Conservation (phyloP, 2,113 vertebrate genomes). For the Microtus richardsoni region DNA sequence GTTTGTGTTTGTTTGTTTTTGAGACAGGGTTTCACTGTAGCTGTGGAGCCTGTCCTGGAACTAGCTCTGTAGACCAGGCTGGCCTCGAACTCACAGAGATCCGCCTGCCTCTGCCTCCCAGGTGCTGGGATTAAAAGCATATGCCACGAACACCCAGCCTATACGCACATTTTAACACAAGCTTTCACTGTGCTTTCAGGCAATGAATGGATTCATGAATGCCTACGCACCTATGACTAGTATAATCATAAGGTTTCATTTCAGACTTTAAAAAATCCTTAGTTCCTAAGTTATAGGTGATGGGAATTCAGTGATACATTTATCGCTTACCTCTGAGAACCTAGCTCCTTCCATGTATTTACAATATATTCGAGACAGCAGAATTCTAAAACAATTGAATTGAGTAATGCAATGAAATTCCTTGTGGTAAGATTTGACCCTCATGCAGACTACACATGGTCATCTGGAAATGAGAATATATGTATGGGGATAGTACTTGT, state of each 20-base stretch:
- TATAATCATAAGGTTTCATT: conserved; percentile 10
- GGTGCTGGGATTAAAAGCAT: too few species aligned
- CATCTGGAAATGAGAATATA: neutral
- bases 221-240: neutral
- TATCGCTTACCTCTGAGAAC: neutral
- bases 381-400: conserved; percentile 28
- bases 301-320: neutral
- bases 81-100: too few species aligned
- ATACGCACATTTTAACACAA: neutral
- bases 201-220: neutral
- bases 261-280: neutral
- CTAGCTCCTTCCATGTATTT: conserved; percentile 3
- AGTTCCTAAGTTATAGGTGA: neutral
- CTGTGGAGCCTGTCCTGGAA: too few species aligned
- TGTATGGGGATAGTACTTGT: neutral
- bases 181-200: neutral
- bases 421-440: neutral
- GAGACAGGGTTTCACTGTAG: too few species aligned
- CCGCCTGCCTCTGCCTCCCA: too few species aligned
- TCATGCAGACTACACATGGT: neutral
- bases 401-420: neutral
- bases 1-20: too few species aligned
- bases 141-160: neutral
- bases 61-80: too few species aligned
- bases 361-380: conserved; percentile 30